phyloP scores from a whole-genome alignment of 2,888 invertebrate species.

The Eurois occulta region DNA sequence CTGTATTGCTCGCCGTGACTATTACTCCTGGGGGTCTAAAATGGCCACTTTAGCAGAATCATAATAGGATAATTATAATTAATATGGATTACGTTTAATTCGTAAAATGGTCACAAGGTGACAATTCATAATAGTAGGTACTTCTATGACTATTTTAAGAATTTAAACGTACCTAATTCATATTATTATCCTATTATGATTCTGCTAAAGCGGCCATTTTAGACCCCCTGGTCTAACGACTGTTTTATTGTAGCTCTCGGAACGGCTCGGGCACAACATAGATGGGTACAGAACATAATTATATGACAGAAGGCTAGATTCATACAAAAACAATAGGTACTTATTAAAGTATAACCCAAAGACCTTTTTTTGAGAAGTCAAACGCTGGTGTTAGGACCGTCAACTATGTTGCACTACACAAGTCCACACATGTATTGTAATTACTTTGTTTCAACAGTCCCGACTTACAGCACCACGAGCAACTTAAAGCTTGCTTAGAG shows the following conservation, averaged over 20 bases:
- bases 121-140: no score
- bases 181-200: no score
- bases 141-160: no score
- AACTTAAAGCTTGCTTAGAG: background rate
- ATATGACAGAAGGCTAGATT: background rate
- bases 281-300: background rate
- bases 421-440: background rate
- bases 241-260: constrained; percentile 71
- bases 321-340: background rate
- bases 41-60: no score
- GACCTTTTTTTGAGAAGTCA: background rate
- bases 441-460: background rate
- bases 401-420: background rate
- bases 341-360: background rate
- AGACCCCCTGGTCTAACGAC: constrained; percentile 49
- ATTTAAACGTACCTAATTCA: no score
- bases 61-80: no score
- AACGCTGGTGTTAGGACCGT: background rate
- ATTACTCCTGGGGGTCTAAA: no score
- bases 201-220: no score
- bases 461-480: background rate
- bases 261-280: constrained; percentile 38
- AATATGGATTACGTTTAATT: no score
- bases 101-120: no score
- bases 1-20: constrained; percentile 51